A percentile compares a stretch with the other conserved stretches of the same genome.
Evolutionary conservation across 2,888 invertebrate genomes (phyloP).

Genomic region (Pollenia angustigena): DNA sequence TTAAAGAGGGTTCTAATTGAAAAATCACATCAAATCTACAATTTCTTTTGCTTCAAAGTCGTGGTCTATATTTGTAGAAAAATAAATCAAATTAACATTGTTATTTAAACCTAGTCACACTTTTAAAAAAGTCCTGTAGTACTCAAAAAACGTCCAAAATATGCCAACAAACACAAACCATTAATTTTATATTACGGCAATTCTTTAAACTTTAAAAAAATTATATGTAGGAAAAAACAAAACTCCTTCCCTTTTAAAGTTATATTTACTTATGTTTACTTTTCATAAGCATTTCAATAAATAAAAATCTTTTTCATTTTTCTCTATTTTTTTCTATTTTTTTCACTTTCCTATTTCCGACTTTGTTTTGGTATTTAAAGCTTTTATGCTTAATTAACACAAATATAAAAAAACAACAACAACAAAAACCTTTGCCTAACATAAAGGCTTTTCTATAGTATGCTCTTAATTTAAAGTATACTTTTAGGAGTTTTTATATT

Average conservation of each 20-base stretch:
- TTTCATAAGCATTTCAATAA: neutral
- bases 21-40: no score
- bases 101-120: no score
- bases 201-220: no score
- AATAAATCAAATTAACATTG: no score
- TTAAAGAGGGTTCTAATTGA: no score
- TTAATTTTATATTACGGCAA: no score
- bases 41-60: no score
- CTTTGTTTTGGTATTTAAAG: conserved; percentile 11
- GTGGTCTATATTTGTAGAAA: no score
- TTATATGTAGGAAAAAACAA: neutral
- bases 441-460: neutral
- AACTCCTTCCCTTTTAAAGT: neutral
- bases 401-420: neutral
- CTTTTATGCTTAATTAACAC: conserved; percentile 62
- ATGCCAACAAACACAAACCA: no score
- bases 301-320: neutral
- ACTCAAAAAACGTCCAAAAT: no score
- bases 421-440: conserved; percentile 12
- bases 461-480: conserved; percentile 36
- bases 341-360: conserved; percentile 20
- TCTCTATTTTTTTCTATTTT: conserved; percentile 8
- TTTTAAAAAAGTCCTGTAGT: no score
- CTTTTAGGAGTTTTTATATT: conserved; percentile 30
- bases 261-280: neutral